These are phyloP conservation scores for Brachionus paranguensis DNA, from an alignment of 1,140 invertebrate genomes.

Conservation along the genomic window DNA sequence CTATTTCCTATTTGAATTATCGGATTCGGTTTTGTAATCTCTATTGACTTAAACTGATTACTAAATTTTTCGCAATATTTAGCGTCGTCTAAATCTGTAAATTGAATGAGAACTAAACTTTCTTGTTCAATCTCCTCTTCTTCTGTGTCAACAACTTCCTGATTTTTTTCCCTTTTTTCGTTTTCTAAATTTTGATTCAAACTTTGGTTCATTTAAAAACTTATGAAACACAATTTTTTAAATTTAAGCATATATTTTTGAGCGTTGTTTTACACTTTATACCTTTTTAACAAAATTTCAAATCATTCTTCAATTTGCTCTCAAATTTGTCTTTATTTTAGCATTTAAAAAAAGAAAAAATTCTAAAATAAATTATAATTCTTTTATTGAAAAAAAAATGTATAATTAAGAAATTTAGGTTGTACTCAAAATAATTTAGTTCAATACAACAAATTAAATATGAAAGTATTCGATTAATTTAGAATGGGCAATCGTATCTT, in stretches of 20 bases:
- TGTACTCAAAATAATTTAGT: not conserved
- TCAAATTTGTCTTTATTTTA: not conserved
- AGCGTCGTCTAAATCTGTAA: slow-evolving; percentile 38
- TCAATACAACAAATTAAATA: not conserved
- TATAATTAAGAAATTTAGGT: not conserved
- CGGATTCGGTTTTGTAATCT: slow-evolving; percentile 18
- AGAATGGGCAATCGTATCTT: not conserved
- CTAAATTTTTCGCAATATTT: slow-evolving; percentile 20
- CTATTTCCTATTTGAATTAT: slow-evolving; percentile 36
- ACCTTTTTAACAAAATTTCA: not conserved
- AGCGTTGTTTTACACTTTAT: not conserved
- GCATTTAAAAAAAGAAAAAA: not conserved
- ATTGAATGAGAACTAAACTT: slow-evolving; percentile 16
- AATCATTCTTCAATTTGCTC: not conserved
- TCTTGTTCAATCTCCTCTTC: not conserved
- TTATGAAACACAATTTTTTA: not conserved
- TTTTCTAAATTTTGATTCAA: not conserved
- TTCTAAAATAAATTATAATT: not conserved
- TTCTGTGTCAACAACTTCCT: not conserved
- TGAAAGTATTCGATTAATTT: not conserved
- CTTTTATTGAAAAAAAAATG: not conserved
- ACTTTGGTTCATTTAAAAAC: not conserved
- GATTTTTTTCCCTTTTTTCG: not conserved
- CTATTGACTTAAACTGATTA: slow-evolving; percentile 1
- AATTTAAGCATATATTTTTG: not conserved